Base-by-base conservation (phyloP, 2,113 vertebrate genomes). In the Nestor notabilis region DNA sequence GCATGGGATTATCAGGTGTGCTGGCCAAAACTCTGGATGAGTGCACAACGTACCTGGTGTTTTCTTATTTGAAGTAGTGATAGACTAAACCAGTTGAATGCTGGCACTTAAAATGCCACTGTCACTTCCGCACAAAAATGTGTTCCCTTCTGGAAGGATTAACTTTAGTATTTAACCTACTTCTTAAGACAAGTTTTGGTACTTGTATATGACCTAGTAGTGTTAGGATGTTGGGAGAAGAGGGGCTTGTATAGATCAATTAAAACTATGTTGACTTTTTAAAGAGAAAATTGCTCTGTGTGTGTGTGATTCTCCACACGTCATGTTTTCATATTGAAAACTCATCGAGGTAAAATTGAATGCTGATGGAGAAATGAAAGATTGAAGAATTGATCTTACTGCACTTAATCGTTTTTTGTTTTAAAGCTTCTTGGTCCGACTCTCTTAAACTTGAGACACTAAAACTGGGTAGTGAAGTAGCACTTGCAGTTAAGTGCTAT, bases 301-400 rank as follows among this genome's bases (percentile, higher is more conserved):
- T 75, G 19, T 52, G 52, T 85, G 35, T 82, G 89, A 80, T 89
- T 96, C 65, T 97, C 89, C 85, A 78, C 44, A 44, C 0, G 4
- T 89, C 35, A 9, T 63, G 96, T 96, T 97, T 96, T 96, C 92
- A 95, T 89, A 96, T 91, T 95, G 94, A 94, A 96, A 96, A 94
- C 93, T 87, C 6, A 0, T 31, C 2, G 6, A 61, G 83, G 83
- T 65, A 87, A 87, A 91, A 90, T 39, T 0, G 4, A 82, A n/a
- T 53, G 65, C 31, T 93, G 44, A 64, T 64, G 41, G 65, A 75
- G 56, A 95, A 96, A 61, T 61, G 47, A 89, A 95, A 86, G 37
- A 56, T 1, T 76, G 60, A 95, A 77, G 65, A 92, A 50, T 35
- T 53, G 53, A 71, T 68, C 19, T 46, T 86, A 44, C 37, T 77